Evolutionary conservation across 2,113 vertebrate species (phyloP).

Genomic region (Amphiprion ocellaris): DNA sequence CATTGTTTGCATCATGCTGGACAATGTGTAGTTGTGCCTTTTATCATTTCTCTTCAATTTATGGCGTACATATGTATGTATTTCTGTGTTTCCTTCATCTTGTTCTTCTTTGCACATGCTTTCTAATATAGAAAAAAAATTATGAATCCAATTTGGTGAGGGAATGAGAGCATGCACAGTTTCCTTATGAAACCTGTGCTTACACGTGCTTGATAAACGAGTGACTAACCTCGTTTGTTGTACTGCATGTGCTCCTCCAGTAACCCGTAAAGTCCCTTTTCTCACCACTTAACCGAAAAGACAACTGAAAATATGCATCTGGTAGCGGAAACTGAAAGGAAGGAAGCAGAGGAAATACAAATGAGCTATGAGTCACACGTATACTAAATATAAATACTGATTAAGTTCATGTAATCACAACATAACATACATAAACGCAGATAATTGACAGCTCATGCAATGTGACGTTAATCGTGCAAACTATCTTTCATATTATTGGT

Average conservation of each 20-base stretch:
- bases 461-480: too few relatives aligned
- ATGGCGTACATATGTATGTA: too few relatives aligned
- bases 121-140: background rate
- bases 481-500: too few relatives aligned
- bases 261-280: too few relatives aligned
- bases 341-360: background rate
- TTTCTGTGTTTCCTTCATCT: too few relatives aligned
- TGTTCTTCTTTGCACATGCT: background rate
- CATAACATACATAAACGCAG: too few relatives aligned
- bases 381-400: background rate
- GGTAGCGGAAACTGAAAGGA: background rate
- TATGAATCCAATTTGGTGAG: constrained; percentile 8
- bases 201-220: background rate
- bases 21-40: background rate
- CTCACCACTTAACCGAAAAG: too few relatives aligned
- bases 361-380: background rate
- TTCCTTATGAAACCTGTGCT: background rate
- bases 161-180: constrained; percentile 6
- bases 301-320: background rate
- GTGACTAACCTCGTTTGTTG: too few relatives aligned
- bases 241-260: too few relatives aligned
- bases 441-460: too few relatives aligned
- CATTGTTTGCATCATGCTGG: background rate
- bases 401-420: background rate
- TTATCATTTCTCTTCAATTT: background rate